Conservation (phyloP, 1,140 invertebrate species). For the Penaeus indicus region DNA sequence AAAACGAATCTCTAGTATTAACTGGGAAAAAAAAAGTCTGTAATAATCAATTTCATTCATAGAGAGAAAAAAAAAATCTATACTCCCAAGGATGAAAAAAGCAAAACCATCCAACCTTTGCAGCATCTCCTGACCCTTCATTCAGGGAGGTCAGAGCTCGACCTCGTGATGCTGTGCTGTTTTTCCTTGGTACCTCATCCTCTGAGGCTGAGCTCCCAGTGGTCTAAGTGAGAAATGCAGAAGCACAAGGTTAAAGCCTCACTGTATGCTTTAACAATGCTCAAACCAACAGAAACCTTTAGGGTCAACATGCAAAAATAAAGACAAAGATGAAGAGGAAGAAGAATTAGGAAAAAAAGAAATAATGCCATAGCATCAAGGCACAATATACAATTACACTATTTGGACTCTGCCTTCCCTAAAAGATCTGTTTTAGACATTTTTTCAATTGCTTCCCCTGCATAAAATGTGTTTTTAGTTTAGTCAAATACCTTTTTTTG, state of each 20-base stretch:
- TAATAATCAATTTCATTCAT: too few relatives aligned
- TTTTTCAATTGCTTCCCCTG: too few relatives aligned
- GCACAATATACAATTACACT: too few relatives aligned
- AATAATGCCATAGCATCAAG: neutral
- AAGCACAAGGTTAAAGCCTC: too few relatives aligned
- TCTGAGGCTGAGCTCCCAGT: constrained; percentile 58
- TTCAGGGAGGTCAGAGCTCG: constrained; percentile 41
- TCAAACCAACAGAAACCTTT: too few relatives aligned
- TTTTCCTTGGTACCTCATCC: constrained; percentile 53
- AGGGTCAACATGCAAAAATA: neutral
- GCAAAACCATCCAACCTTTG: constrained; percentile 31
- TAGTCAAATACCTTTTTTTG: too few relatives aligned
- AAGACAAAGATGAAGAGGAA: neutral
- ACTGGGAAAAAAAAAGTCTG: too few relatives aligned
- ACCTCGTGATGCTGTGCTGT: constrained; percentile 37
- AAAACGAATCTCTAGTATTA: too few relatives aligned
- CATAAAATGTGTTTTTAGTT: too few relatives aligned
- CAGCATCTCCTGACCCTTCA: constrained; percentile 39
- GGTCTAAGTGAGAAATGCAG: constrained; percentile 30
- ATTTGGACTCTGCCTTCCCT: too few relatives aligned
- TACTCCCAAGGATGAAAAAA: neutral
- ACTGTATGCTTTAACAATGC: too few relatives aligned
- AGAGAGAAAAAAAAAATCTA: neutral
- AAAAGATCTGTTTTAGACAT: too few relatives aligned
- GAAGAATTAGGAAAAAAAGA: neutral